These are phyloP conservation scores for Ametastegia equiseti DNA, from an alignment of 2,888 invertebrate species.

Conservation along the genomic window DNA sequence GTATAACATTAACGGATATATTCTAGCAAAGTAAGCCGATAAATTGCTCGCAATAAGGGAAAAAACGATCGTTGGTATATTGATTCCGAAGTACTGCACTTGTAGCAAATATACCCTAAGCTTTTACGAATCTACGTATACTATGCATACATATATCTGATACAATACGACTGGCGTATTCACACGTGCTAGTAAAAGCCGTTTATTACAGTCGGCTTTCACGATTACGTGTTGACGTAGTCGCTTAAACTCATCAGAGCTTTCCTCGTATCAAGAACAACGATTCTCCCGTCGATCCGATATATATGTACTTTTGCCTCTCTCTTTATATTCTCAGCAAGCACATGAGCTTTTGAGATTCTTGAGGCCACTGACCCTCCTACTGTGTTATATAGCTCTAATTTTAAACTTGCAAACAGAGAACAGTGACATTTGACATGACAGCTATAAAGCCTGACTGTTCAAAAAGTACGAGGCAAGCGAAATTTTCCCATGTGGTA, in stretches of 20 bases:
- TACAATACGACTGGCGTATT: neutral
- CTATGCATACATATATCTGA: neutral
- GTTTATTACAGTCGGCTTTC: neutral
- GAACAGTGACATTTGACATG: slow-evolving; percentile 1
- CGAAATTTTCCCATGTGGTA: no score
- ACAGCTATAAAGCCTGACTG: no score
- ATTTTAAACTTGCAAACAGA: neutral
- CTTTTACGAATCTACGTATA: no score
- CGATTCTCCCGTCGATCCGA: neutral
- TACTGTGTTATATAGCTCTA: neutral
- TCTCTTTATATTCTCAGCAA: neutral
- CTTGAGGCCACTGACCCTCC: neutral
- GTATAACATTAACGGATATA: neutral
- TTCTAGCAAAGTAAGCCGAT: neutral
- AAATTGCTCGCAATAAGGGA: neutral
- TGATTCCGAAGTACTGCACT: neutral
- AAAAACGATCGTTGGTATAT: no score
- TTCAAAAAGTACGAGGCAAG: no score
- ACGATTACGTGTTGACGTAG: neutral
- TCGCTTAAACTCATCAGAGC: neutral
- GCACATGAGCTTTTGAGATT: neutral
- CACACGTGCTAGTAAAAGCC: neutral
- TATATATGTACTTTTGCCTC: neutral
- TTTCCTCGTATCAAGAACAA: neutral
- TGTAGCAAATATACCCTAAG: neutral